phyloP scores from a whole-genome alignment of 2,113 vertebrate species.

The Calonectris borealis region DNA sequence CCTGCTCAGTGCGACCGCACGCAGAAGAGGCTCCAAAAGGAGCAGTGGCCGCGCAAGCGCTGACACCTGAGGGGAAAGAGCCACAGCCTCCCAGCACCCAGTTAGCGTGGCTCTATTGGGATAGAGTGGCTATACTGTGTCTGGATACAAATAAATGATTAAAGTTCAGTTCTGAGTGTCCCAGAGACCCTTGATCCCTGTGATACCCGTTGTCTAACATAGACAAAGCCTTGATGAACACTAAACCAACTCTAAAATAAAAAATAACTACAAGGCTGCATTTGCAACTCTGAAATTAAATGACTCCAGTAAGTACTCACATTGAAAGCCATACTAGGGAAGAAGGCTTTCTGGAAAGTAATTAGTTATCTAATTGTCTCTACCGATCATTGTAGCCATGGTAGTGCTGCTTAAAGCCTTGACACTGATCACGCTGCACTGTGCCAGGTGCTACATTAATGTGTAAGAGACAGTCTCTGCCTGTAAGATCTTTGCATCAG shows the following conservation, averaged over 20 bases:
- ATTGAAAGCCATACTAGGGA: neutral
- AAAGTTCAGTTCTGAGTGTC: neutral
- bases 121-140: neutral
- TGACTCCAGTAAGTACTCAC: neutral
- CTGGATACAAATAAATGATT: neutral
- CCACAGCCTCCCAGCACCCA: neutral
- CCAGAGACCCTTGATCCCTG: neutral
- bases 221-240: neutral
- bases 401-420: neutral
- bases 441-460: neutral
- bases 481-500: neutral
- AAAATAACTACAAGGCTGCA: neutral
- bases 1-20: fast-evolving
- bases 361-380: neutral
- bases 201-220: fast-evolving
- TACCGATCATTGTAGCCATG: neutral
- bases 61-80: fast-evolving
- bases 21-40: neutral
- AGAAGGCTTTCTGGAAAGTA: neutral
- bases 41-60: neutral
- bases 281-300: neutral
- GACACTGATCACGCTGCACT: neutral
- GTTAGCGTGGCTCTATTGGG: fast-evolving
- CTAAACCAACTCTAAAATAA: neutral
- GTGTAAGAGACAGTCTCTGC: neutral